A percentile compares a stretch with the other conserved stretches of the same genome.
phyloP scores from a whole-genome alignment of 2,797 vertebrate genomes.

The Cyclura pinguis region DNA sequence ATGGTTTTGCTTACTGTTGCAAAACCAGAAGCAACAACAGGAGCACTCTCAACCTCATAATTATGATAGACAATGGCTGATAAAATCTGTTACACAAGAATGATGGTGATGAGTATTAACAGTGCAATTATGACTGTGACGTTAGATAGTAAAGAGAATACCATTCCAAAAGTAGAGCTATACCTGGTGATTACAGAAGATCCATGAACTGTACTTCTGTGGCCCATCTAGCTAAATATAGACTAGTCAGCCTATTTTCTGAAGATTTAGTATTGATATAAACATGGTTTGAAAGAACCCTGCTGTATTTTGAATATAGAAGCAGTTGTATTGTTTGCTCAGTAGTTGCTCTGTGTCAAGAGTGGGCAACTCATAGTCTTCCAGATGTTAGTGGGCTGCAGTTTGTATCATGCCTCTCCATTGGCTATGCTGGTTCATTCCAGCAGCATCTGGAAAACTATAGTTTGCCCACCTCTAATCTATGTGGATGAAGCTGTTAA shows the following conservation, averaged over 20 bases:
- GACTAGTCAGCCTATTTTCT: background rate
- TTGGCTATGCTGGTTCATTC: background rate
- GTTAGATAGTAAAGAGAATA: background rate
- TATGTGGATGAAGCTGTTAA: background rate
- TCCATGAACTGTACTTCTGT: background rate
- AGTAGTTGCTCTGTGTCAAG: background rate
- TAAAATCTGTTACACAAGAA: slow-evolving; percentile 18
- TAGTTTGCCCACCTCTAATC: background rate
- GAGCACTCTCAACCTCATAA: background rate
- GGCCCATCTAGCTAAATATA: background rate
- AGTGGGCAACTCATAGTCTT: background rate
- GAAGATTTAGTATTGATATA: background rate
- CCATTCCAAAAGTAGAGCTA: background rate
- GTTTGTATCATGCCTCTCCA: background rate
- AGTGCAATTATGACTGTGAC: background rate
- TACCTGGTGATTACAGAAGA: background rate
- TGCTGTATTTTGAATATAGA: background rate
- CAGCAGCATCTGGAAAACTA: background rate
- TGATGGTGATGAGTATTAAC: background rate
- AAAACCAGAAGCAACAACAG: slow-evolving; percentile 11
- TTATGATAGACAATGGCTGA: slow-evolving; percentile 6
- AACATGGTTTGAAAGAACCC: background rate
- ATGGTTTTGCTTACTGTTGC: background rate
- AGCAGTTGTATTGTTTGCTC: background rate
- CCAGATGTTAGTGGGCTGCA: background rate